phyloP scores from a whole-genome alignment of 1,140 invertebrate species.

The Conus ventricosus region DNA sequence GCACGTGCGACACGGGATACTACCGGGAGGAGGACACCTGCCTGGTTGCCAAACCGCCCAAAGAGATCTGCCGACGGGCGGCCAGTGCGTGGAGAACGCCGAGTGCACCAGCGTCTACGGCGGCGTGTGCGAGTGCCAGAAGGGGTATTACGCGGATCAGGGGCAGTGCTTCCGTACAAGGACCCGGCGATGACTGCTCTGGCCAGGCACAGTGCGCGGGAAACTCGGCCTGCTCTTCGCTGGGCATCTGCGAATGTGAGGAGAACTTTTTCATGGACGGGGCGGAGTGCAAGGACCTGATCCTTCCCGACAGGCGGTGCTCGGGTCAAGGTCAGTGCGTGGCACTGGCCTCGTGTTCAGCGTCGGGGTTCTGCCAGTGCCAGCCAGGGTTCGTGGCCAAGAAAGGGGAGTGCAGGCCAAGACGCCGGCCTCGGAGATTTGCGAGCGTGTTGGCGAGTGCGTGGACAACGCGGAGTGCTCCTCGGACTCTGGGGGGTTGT shows the following conservation, averaged over 20 bases:
- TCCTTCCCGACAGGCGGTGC: slow-evolving; percentile 10
- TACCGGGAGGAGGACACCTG: slow-evolving; percentile 2
- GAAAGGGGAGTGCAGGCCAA: slow-evolving; percentile 18
- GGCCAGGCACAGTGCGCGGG: slow-evolving; percentile 25
- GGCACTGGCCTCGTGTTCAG: slow-evolving; percentile 21
- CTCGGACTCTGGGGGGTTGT: slow-evolving; percentile 7
- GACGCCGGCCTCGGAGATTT: slow-evolving; percentile 15
- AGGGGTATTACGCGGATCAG: slow-evolving; percentile 28
- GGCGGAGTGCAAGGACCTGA: slow-evolving; percentile 33
- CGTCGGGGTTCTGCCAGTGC: slow-evolving; percentile 27
- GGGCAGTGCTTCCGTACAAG: slow-evolving; percentile 17
- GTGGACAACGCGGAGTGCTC: slow-evolving; percentile 33
- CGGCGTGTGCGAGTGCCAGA: slow-evolving; percentile 33
- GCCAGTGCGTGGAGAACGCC: slow-evolving; percentile 38
- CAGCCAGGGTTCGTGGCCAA: slow-evolving; percentile 24
- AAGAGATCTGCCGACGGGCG: slow-evolving; percentile 12
- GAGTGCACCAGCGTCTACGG: slow-evolving; percentile 22
- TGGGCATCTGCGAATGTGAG: slow-evolving; percentile 29
- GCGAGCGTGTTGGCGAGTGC: slow-evolving; percentile 29
- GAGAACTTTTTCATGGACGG: slow-evolving; percentile 30
- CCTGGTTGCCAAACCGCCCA: slow-evolving; percentile 12
- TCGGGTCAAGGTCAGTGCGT: slow-evolving; percentile 36
- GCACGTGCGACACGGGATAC: slow-evolving; percentile 30
- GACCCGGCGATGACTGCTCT: slow-evolving; percentile 27
- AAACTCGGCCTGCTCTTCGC: slow-evolving; percentile 26